Percentiles rank a stretch among this genome's conserved stretches.
Conservation (phyloP, 2,797 vertebrate genomes). For the Neopelma chrysocephalum region DNA sequence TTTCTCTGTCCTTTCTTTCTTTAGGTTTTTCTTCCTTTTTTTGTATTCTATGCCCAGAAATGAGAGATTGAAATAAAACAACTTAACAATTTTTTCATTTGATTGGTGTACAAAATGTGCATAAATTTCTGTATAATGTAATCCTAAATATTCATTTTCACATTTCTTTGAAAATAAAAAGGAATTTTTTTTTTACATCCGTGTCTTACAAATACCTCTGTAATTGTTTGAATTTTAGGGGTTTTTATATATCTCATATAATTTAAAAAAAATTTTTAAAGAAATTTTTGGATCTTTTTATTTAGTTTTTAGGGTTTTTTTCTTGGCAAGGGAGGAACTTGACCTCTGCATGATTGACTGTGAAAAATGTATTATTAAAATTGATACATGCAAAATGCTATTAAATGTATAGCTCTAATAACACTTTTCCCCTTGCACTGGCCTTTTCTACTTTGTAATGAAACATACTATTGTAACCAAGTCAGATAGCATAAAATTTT, state of each 20-base stretch:
- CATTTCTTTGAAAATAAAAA: background rate
- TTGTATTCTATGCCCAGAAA: background rate
- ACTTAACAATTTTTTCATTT: background rate
- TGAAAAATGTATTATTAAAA: background rate
- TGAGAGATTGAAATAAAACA: background rate
- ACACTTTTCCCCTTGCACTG: background rate
- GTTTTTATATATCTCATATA: background rate
- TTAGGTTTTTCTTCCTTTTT: background rate
- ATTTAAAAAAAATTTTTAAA: background rate
- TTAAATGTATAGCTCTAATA: background rate
- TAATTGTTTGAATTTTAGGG: background rate
- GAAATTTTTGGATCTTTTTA: background rate
- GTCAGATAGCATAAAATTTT: constrained; percentile 32
- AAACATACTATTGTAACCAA: background rate
- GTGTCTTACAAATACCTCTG: background rate
- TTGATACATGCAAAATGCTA: background rate
- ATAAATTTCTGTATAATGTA: background rate
- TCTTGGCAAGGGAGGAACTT: background rate
- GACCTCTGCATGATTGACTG: background rate
- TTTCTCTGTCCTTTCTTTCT: background rate
- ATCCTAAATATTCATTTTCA: background rate
- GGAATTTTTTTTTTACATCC: background rate
- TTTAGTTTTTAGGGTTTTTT: background rate
- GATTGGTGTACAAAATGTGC: background rate
- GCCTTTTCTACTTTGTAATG: background rate